A percentile compares a stretch with the other conserved stretches of the same genome.
phyloP scores from a whole-genome alignment of 2,113 vertebrate species.

The Piaya cayana region DNA sequence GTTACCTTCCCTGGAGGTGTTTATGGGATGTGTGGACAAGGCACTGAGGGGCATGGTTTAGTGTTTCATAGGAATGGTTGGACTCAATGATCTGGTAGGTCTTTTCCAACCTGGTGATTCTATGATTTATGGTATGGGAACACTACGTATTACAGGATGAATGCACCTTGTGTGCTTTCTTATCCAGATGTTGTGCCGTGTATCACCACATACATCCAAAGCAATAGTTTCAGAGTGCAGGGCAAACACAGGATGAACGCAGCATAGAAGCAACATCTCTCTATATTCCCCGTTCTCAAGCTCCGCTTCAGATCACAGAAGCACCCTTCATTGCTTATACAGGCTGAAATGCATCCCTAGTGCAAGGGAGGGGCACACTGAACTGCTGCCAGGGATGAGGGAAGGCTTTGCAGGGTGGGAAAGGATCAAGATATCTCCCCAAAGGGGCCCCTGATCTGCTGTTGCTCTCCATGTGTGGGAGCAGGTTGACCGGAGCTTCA shows the following conservation, averaged over 20 bases:
- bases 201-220: background rate
- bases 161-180: background rate
- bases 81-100: too few species aligned
- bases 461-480: background rate
- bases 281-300: background rate
- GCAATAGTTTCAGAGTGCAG: background rate
- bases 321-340: background rate
- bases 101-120: too few species aligned
- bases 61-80: too few species aligned
- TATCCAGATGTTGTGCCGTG: background rate
- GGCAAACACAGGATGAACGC: too few species aligned
- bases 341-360: background rate
- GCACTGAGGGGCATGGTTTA: too few species aligned
- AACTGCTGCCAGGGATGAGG: background rate
- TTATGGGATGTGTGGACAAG: too few species aligned
- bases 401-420: background rate
- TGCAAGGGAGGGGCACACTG: background rate
- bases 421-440: background rate
- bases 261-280: background rate
- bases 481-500: background rate
- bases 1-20: too few species aligned
- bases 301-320: background rate
- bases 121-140: too few species aligned
- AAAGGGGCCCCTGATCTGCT: accelerated
- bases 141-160: background rate